Evolutionary conservation across 2,113 vertebrate genomes (phyloP), one percentile per base, ranked within the genome.

Genomic region (Pomatostomus ruficeps): DNA sequence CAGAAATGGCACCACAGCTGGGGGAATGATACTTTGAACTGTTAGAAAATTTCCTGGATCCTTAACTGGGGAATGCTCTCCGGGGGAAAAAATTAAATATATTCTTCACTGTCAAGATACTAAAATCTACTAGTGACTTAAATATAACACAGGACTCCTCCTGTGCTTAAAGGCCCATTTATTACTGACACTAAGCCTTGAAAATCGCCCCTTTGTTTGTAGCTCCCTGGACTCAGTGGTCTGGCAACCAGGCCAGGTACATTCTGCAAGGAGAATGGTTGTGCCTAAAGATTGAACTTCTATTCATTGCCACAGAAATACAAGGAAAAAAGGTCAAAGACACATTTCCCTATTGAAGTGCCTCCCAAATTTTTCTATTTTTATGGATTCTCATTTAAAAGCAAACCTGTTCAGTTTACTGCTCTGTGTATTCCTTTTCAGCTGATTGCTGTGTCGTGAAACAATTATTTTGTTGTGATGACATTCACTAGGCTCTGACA

Each of bases 81-180:
- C 49, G 7, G 14, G 10, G 9, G 9, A 25, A 43, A n/a, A 48
- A 35, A 38, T 4, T 8, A 61, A 43, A 36, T 10, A 24, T 0
- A 0, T 25, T 91, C 31, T 87, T 96, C 45, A 45, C 72, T 85
- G 58, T 31, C 61, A 78, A 85, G 90, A 71, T 33, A 81, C 59
- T 86, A 62, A 95, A 96, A 93, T 79, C 61, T 81, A 28, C 55
- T 75, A 87, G 55, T 58, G 52, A 86, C 72, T 96, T 86, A 91
- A 91, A 88, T 61, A 78, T 25, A 85, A 88, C 72, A 73, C 33
- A 91, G 57, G 29, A 79, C 58, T 42, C 35, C 55, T 28, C 22
- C 48, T 68, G 40, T 45, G 38, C 55, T 89, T 91, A 85, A 96
- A 82, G 72, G 42, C 26, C 62, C 38, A 16, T 24, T 94, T 78